These are phyloP conservation scores for Eristalis intricaria DNA, from an alignment of 2,888 invertebrate genomes.

Conservation along the genomic window DNA sequence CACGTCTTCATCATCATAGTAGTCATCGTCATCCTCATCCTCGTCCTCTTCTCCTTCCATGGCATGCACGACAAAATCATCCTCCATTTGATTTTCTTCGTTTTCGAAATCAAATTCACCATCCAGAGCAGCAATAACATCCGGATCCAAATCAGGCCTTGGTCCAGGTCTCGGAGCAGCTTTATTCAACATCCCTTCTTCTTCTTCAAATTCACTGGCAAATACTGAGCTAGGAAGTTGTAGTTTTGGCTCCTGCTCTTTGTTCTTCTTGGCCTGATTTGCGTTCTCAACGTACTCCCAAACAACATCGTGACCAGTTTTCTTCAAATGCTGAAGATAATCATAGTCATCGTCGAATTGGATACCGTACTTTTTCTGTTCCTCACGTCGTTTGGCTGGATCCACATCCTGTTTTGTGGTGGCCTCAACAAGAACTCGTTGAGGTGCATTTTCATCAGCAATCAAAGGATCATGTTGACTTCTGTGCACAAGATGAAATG, in stretches of 20 bases:
- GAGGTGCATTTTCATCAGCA: conserved; percentile 94
- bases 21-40: conserved; percentile 74
- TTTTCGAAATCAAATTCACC: conserved; percentile 94
- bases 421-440: conserved; percentile 89
- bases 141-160: conserved; percentile 92
- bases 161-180: conserved; percentile 82
- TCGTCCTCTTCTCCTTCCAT: conserved; percentile 76
- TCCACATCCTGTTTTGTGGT: conserved; percentile 75
- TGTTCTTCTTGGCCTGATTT: conserved; percentile 77
- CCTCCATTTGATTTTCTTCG: conserved; percentile 92
- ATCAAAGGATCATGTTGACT: conserved; percentile 96
- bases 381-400: conserved; percentile 84
- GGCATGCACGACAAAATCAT: conserved; percentile 94
- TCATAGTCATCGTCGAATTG: conserved; percentile 97
- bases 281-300: conserved; percentile 81
- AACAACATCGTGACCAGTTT: conserved; percentile 78
- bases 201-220: conserved; percentile 92
- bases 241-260: conserved; percentile 78
- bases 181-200: conserved; percentile 84
- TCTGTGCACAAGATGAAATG: conserved; percentile 95
- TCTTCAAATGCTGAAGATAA: conserved; percentile 93
- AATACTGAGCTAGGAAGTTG: conserved; percentile 93
- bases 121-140: conserved; percentile 95
- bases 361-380: conserved; percentile 93
- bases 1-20: conserved; percentile 72